Evolutionary conservation across 2,797 vertebrate species (phyloP).

Genomic region (Halcyon smyrnensis): DNA sequence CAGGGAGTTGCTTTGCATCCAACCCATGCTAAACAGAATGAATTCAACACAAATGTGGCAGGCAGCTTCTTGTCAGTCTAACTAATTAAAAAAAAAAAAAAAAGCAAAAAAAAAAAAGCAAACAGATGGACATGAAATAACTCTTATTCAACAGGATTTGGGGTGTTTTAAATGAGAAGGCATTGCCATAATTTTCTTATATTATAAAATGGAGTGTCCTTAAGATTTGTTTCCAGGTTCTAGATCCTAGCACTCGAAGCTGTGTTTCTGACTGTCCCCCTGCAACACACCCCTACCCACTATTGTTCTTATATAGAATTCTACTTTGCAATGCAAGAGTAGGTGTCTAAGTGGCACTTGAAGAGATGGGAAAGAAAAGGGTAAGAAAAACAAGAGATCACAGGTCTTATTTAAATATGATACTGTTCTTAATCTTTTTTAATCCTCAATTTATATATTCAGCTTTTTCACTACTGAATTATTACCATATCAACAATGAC

Average conservation of each 20-base stretch:
- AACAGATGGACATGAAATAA: conserved; percentile 61
- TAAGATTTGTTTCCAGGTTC: background rate
- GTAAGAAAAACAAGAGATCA: background rate
- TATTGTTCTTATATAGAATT: background rate
- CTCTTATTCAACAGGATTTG: conserved; percentile 48
- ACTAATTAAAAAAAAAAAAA: conserved; percentile 57
- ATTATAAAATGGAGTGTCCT: background rate
- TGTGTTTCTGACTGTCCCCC: background rate
- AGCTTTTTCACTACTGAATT: background rate
- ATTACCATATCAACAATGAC: background rate
- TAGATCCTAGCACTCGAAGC: background rate
- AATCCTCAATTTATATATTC: background rate
- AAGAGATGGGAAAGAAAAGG: background rate
- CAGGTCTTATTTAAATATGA: background rate
- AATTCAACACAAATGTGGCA: conserved; percentile 48
- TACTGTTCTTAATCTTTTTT: background rate
- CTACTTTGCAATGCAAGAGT: background rate
- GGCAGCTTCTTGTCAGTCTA: conserved; percentile 58
- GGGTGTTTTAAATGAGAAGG: background rate
- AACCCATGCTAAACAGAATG: conserved; percentile 51
- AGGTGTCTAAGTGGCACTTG: background rate
- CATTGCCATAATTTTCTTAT: background rate
- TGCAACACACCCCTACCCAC: background rate
- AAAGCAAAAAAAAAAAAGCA: background rate
- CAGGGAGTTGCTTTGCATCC: conserved; percentile 31